Base-by-base conservation (phyloP, 2,113 vertebrate genomes). In the Physeter macrocephalus region DNA sequence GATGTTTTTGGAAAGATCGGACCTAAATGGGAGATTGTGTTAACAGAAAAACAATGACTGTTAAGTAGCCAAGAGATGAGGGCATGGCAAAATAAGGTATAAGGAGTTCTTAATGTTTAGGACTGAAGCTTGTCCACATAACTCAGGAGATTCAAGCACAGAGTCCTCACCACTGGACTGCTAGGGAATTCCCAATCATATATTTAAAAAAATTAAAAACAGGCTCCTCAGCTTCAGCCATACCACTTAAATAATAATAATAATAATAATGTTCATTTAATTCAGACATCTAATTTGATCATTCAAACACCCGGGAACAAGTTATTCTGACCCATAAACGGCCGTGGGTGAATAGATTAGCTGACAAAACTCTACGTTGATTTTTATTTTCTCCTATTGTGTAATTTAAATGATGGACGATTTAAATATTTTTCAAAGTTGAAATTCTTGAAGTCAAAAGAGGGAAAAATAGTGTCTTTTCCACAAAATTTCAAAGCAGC, bases 321-420 rank as follows among this genome's bases (percentile, higher is more conserved):
- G 46, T 93, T 72, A 93, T 90, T 88, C 61, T 29, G 20, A 36
- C 52, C 25, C 62, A 46, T n/a, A 83, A 57, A 49, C 43, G 46
- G 9, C 61, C 36, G 11, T 54, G 39, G 61, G 41, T 11, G 64
- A 92, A 23, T 49, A 89, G 84, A 81, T 81, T 75, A 85, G 46
- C 46, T 85, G 57, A 43, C 59, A 67, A 93, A 64, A 57, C 21
- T 61, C 46, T 82, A 46, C 71, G 77, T 91, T 81, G 66, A 69
- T 92, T 62, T 72, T 88, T 78, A 69, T 87, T 64, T 78, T 57
- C 15, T 31, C 21, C 54, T 78, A 59, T 49, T 88, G 64, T 88
- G 18, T 84, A 88, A 92, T 92, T 94, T 84, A 95, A 97, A 94
- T 88, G 43, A 87, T 5, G 12, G 41, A n/a, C 92, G 57, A 84